These are phyloP conservation scores for Sciaenops ocellatus DNA, from an alignment of 2,797 vertebrate species.

Conservation along the genomic window DNA sequence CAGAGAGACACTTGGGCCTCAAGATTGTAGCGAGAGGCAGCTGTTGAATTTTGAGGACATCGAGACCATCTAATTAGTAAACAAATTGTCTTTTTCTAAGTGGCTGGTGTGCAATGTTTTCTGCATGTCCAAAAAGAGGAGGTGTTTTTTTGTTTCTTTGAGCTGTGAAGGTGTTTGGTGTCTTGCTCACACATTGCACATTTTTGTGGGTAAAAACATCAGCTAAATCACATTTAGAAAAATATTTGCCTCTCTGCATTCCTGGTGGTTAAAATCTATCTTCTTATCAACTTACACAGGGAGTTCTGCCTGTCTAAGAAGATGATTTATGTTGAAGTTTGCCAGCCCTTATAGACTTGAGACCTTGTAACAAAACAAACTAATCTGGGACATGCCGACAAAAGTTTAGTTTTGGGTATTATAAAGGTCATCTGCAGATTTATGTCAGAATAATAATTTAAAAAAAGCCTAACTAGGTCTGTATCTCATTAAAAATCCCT, in stretches of 20 bases:
- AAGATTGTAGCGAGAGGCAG: neutral
- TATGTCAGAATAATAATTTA: conserved; percentile 14
- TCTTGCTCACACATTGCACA: neutral
- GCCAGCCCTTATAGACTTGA: conserved; percentile 1
- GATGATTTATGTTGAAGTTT: conserved; percentile 33
- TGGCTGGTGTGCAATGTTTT: neutral
- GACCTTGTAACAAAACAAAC: conserved; percentile 28
- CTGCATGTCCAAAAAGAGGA: neutral
- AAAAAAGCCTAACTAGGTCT: conserved; percentile 6
- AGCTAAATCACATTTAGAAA: conserved; percentile 10
- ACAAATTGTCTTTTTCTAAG: neutral
- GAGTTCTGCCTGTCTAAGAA: conserved; percentile 14
- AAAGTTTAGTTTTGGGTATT: conserved; percentile 35
- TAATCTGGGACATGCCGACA: conserved; percentile 23
- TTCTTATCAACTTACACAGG: neutral
- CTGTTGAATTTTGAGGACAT: conserved; percentile 4
- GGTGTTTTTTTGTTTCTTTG: neutral
- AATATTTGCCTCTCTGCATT: conserved; percentile 10
- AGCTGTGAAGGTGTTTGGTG: no score
- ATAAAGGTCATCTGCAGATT: conserved; percentile 39
- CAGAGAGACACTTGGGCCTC: conserved; percentile 19
- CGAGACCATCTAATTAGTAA: neutral
- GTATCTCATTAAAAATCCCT: neutral
- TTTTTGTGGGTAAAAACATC: neutral
- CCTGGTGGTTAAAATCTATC: conserved; percentile 1